Percentiles rank a stretch among this genome's conserved stretches.
These are phyloP conservation scores for Alethe castanea DNA, from an alignment of 2,113 vertebrate species.

Conservation along the genomic window DNA sequence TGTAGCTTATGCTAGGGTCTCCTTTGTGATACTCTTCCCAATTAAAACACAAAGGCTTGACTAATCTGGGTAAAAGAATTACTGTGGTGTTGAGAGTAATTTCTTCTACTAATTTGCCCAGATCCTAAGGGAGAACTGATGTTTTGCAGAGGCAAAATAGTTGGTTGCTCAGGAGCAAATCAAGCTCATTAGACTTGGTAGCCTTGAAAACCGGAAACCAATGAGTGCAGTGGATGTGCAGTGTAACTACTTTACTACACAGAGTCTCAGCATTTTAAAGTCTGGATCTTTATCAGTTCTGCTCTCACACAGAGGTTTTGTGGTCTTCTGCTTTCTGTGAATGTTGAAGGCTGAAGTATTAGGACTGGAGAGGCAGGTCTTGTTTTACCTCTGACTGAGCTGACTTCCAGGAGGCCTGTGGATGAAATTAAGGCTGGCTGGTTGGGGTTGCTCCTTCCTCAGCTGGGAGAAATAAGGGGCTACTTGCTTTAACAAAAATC, in stretches of 20 bases:
- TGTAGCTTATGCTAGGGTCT: neutral
- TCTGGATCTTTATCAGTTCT: neutral
- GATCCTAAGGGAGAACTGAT: neutral
- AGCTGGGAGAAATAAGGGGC: accelerated
- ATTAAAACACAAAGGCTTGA: neutral
- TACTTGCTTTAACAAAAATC: neutral
- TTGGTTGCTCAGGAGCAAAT: neutral
- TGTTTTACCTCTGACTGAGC: neutral
- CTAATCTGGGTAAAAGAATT: neutral
- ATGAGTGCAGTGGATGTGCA: neutral
- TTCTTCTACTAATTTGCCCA: neutral
- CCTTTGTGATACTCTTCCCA: neutral
- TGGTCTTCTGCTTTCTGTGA: neutral
- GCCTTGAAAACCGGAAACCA: neutral
- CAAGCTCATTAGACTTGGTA: neutral
- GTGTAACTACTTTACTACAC: neutral
- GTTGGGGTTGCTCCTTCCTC: neutral
- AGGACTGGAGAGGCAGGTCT: neutral
- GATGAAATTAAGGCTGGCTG: neutral
- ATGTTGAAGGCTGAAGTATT: neutral
- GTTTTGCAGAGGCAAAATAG: neutral
- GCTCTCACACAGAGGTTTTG: neutral
- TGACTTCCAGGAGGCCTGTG: neutral
- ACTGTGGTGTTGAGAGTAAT: neutral
- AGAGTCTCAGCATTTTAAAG: neutral